These are phyloP conservation scores for Pagrus major DNA, from an alignment of 2,113 vertebrate genomes.

Conservation along the genomic window DNA sequence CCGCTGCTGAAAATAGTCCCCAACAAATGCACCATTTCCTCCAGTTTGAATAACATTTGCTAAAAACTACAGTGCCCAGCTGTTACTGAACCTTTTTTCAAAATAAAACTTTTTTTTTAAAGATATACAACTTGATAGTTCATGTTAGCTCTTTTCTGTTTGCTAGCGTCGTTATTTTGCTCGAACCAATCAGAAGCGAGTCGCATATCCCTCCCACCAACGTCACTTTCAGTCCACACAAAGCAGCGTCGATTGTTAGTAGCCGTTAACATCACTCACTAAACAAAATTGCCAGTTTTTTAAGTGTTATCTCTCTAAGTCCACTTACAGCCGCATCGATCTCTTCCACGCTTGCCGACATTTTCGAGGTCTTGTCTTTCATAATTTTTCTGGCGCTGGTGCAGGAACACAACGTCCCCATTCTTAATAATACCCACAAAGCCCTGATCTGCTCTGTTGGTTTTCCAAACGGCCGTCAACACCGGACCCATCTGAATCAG, in stretches of 20 bases:
- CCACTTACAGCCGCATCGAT: slow-evolving; percentile 7
- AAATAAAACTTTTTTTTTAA: background rate
- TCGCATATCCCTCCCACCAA: background rate
- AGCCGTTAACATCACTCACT: background rate
- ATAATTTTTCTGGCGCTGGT: background rate
- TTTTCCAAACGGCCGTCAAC: background rate
- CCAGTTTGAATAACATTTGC: background rate
- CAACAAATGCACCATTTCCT: background rate
- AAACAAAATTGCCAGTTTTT: background rate
- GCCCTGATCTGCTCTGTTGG: slow-evolving; percentile 20
- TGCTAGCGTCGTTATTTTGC: background rate
- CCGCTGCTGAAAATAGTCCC: slow-evolving; percentile 15
- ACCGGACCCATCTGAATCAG: background rate
- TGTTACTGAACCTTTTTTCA: background rate
- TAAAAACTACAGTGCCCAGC: background rate
- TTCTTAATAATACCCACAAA: slow-evolving; percentile 23
- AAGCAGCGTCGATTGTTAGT: background rate
- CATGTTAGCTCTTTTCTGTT: background rate
- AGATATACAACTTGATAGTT: background rate
- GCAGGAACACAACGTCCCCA: slow-evolving; percentile 52
- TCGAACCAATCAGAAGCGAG: background rate
- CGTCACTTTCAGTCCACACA: background rate
- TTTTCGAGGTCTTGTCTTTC: background rate
- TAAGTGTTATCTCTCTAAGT: background rate
- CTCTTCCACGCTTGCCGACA: background rate